These are phyloP conservation scores for Parascotia fuliginaria DNA, from an alignment of 2,888 invertebrate genomes.

Conservation along the genomic window DNA sequence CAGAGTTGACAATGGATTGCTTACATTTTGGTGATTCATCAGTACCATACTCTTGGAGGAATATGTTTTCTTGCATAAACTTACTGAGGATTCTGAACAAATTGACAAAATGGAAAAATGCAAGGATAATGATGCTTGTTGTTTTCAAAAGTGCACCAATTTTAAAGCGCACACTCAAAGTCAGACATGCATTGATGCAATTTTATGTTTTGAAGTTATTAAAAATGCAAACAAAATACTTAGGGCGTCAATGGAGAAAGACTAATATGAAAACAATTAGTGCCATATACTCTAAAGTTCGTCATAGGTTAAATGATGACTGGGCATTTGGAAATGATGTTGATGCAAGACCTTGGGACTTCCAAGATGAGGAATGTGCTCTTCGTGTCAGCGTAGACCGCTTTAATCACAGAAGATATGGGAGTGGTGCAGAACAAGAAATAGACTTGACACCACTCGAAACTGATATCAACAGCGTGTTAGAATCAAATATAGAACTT, in stretches of 20 bases:
- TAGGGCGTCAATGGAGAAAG: slow-evolving; percentile 99
- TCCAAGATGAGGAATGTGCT: slow-evolving; percentile 98
- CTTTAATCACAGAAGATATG: slow-evolving; percentile 97
- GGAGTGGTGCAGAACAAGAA: slow-evolving; percentile 82
- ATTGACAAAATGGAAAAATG: slow-evolving; percentile 99
- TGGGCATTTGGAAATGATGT: slow-evolving; percentile 99
- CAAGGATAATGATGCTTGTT: slow-evolving; percentile 99
- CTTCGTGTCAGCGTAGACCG: slow-evolving; percentile 97
- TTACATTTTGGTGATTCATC: slow-evolving; percentile 94
- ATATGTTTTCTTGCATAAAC: slow-evolving; percentile 99
- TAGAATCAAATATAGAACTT: slow-evolving; percentile 92
- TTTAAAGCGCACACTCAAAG: slow-evolving; percentile 97
- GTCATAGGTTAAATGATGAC: slow-evolving; percentile 98
- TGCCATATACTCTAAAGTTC: slow-evolving; percentile 98
- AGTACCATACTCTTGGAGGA: slow-evolving; percentile 96
- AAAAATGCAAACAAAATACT: slow-evolving; percentile 99
- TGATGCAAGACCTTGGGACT: slow-evolving; percentile 99
- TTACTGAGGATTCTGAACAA: slow-evolving; percentile 98
- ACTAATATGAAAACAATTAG: slow-evolving; percentile 99
- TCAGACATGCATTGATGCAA: slow-evolving; percentile 98
- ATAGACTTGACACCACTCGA: slow-evolving; percentile 89
- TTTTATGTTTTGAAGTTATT: slow-evolving; percentile 98
- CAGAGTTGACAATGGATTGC: slow-evolving; percentile 96
- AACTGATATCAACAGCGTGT: slow-evolving; percentile 92
- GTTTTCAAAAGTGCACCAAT: slow-evolving; percentile 99